These are phyloP conservation scores for Smithornis capensis DNA, from an alignment of 2,113 vertebrate genomes.

Conservation along the genomic window DNA sequence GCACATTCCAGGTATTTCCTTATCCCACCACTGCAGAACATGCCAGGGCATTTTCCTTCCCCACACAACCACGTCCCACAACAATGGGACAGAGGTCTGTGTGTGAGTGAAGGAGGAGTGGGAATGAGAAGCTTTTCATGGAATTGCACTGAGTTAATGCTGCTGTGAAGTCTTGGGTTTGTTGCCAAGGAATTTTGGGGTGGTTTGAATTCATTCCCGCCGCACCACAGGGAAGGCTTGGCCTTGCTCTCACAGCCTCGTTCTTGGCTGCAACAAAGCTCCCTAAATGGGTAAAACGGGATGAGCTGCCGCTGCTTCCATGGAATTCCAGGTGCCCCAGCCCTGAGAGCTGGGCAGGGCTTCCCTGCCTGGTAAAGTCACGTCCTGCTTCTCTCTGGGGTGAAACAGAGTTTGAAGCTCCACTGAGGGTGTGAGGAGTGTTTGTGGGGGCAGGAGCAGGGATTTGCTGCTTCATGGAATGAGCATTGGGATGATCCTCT, in stretches of 20 bases:
- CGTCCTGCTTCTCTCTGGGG: neutral
- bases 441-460: neutral
- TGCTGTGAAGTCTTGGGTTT: neutral
- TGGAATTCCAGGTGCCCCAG: neutral
- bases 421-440: neutral
- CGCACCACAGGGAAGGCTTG: neutral
- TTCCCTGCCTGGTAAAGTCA: neutral
- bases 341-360: neutral
- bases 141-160: neutral
- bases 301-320: neutral
- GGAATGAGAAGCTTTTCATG: neutral
- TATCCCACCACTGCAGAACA: neutral
- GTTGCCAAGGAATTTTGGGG: conserved; percentile 18
- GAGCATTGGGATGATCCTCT: neutral
- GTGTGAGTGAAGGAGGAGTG: neutral
- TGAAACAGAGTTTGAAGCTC: neutral
- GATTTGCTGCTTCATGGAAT: neutral
- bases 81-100: neutral
- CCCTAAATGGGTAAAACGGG: neutral
- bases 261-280: neutral
- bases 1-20: neutral
- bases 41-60: neutral
- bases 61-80: fast-evolving
- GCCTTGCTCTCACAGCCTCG: neutral
- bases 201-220: conserved; percentile 22